Conservation (phyloP, 2,113 vertebrate species). For the Cairina moschata region DNA sequence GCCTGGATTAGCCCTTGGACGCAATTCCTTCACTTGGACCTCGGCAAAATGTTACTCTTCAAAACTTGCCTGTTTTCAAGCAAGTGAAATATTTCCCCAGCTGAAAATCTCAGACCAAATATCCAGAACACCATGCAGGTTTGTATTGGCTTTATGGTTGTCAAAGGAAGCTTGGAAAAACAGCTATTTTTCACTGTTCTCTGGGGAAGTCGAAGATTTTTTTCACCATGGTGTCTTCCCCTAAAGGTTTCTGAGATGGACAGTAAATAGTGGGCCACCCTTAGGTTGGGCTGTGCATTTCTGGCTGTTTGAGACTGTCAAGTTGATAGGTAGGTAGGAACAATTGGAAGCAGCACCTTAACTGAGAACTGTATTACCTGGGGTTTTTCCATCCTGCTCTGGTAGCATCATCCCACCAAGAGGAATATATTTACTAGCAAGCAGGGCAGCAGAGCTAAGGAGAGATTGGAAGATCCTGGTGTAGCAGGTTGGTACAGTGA, state of each 20-base stretch:
- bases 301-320: rapidly evolving
- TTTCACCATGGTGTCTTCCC: background rate
- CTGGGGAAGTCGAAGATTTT: rapidly evolving
- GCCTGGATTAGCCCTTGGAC: background rate
- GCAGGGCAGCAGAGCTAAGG: background rate
- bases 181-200: background rate
- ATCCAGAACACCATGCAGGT: background rate
- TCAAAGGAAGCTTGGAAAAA: background rate
- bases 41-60: background rate
- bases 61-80: background rate
- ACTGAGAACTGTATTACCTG: background rate
- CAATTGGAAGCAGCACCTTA: background rate
- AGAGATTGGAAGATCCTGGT: background rate
- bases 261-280: background rate
- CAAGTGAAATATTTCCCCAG: background rate
- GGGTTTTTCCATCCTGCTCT: background rate
- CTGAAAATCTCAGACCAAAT: background rate
- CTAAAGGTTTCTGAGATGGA: background rate
- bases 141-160: background rate
- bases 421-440: background rate
- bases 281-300: background rate
- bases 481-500: background rate
- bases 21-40: background rate
- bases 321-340: rapidly evolving
- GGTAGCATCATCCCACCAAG: background rate